Percentiles rank a stretch among this genome's conserved stretches.
Evolutionary conservation across 2,888 invertebrate genomes (phyloP).

Genomic region (Euzophera pinguis): DNA sequence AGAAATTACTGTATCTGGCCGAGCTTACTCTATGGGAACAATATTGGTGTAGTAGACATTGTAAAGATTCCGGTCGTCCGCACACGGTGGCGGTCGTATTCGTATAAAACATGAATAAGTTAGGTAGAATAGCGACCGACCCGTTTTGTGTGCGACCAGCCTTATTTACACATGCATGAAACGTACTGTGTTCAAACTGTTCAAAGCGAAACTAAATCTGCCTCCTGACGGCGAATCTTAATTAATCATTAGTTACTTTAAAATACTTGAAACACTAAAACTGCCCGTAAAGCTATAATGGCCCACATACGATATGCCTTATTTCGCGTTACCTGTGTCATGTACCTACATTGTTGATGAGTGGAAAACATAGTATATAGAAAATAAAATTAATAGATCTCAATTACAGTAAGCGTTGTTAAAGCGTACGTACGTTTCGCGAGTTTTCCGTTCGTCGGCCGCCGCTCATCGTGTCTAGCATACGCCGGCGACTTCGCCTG

Average conservation of each 20-base stretch:
- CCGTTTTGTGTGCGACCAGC: constrained; percentile 3
- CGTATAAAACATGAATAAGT: no score
- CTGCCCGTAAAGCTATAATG: constrained; percentile 43
- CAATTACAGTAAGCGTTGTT: constrained; percentile 72
- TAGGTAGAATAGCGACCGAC: neutral
- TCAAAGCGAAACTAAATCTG: constrained; percentile 32
- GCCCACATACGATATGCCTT: constrained; percentile 65
- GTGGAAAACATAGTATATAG: constrained; percentile 65
- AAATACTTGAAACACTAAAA: constrained; percentile 29
- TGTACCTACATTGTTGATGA: constrained; percentile 69
- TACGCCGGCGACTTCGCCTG: constrained; percentile 24
- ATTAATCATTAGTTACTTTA: constrained; percentile 27
- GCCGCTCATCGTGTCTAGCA: constrained; percentile 28
- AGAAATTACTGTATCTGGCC: constrained; percentile 48
- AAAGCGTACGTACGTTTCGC: constrained; percentile 54
- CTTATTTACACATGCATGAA: constrained; percentile 54
- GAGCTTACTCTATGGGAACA: constrained; percentile 77
- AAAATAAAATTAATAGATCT: constrained; percentile 72
- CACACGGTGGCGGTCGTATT: neutral
- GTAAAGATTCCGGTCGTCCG: constrained; percentile 23
- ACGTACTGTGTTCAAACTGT: no score
- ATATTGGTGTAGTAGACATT: constrained; percentile 58
- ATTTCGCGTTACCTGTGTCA: constrained; percentile 73
- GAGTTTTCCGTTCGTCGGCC: constrained; percentile 41
- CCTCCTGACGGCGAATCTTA: constrained; percentile 27